Percentiles rank a stretch among this genome's conserved stretches.
Evolutionary conservation across 2,888 invertebrate genomes (phyloP).

Genomic region (Agrenia bidenticulata): DNA sequence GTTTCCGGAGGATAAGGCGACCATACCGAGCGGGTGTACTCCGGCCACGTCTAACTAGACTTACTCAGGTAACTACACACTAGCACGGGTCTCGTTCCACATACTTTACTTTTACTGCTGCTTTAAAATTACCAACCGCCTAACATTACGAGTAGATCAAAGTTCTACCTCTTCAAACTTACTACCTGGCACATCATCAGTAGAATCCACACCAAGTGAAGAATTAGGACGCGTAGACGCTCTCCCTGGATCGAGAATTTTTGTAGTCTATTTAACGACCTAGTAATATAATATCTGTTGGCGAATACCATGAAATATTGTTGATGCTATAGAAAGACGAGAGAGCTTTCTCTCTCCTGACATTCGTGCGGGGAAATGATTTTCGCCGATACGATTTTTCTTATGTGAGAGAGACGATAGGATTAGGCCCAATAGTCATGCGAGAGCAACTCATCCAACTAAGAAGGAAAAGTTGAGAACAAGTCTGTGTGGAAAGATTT

Average conservation of each 20-base stretch:
- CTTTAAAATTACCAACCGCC: no score
- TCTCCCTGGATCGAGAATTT: no score
- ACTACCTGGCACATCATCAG: no score
- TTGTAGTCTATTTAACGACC: no score
- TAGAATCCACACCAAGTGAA: no score
- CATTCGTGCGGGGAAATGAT: constrained; percentile 20
- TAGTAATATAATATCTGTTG: neutral
- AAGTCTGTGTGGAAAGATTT: neutral
- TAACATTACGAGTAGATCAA: no score
- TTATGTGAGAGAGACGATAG: neutral
- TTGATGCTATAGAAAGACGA: neutral
- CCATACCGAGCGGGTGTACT: constrained; percentile 65
- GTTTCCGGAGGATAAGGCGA: constrained; percentile 73
- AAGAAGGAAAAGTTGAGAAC: constrained; percentile 6
- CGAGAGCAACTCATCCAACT: neutral
- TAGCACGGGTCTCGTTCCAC: no score
- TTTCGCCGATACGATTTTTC: neutral
- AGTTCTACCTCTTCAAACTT: no score
- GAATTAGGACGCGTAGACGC: no score
- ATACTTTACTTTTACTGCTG: no score
- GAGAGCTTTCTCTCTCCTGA: neutral
- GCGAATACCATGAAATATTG: constrained; percentile 11
- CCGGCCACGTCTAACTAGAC: constrained; percentile 79
- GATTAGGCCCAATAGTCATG: neutral
- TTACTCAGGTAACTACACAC: constrained; percentile 69